Evolutionary conservation across 2,113 vertebrate species (phyloP).

Genomic region (Phasianus colchicus): DNA sequence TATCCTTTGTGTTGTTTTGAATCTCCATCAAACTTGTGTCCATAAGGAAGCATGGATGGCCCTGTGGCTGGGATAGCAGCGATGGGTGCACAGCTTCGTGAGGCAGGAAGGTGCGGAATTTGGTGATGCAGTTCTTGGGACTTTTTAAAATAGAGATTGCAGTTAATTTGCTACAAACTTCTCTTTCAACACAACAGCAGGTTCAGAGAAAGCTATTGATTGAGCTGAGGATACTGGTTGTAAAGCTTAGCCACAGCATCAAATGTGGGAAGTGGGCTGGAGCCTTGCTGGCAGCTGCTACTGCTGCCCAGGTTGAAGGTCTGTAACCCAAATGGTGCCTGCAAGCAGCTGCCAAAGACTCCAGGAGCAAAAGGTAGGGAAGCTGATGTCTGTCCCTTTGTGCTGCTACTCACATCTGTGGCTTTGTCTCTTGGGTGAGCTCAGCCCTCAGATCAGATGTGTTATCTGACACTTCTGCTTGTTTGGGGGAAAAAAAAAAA

Average conservation of each 20-base stretch:
- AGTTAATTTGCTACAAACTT: neutral
- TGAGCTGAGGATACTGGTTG: neutral
- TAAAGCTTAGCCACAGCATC: neutral
- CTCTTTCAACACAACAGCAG: fast-evolving
- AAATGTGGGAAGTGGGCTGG: neutral
- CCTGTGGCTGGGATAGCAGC: neutral
- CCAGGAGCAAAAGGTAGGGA: neutral
- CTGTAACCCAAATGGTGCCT: neutral
- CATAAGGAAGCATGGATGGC: neutral
- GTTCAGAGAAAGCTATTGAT: neutral
- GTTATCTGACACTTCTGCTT: neutral
- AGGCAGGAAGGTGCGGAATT: neutral
- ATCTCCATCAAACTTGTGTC: neutral
- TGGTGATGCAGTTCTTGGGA: neutral
- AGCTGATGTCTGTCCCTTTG: neutral
- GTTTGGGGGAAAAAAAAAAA: neutral
- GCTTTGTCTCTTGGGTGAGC: neutral
- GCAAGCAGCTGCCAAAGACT: neutral
- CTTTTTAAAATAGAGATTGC: neutral
- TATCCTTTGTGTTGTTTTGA: neutral
- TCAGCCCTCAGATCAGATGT: neutral
- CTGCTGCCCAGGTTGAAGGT: neutral
- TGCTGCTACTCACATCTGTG: fast-evolving
- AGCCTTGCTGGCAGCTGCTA: neutral
- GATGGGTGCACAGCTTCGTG: neutral